These are phyloP conservation scores for Limnephilus marmoratus DNA, from an alignment of 2,888 invertebrate species.

Conservation along the genomic window DNA sequence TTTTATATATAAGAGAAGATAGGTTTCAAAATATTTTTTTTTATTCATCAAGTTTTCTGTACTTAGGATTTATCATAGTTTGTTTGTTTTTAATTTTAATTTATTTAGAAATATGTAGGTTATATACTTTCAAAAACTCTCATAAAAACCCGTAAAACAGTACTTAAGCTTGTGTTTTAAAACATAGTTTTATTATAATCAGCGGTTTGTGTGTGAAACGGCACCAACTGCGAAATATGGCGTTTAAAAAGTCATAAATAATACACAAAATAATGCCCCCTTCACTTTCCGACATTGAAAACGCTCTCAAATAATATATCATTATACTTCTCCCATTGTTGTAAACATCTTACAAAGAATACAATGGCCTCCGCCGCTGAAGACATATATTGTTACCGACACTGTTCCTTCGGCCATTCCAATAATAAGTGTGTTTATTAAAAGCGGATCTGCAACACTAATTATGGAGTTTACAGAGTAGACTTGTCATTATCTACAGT, in stretches of 20 bases:
- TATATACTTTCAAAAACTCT: too few species aligned
- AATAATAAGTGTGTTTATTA: conserved; percentile 41
- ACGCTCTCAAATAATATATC: conserved; percentile 60
- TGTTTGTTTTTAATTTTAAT: too few species aligned
- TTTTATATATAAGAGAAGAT: too few species aligned
- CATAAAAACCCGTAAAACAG: neutral
- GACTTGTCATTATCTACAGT: conserved; percentile 20
- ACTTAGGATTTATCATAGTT: too few species aligned
- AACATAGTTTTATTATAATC: neutral
- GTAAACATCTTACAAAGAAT: conserved; percentile 52
- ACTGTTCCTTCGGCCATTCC: neutral
- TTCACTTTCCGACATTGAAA: conserved; percentile 46
- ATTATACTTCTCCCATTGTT: conserved; percentile 62
- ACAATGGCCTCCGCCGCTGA: conserved; percentile 17
- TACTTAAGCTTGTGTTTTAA: neutral
- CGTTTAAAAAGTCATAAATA: conserved; percentile 46
- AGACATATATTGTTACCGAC: neutral
- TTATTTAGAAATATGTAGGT: too few species aligned
- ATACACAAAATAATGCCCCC: conserved; percentile 51
- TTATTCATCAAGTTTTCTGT: too few species aligned
- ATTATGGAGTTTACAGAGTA: conserved; percentile 11
- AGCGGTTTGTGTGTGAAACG: neutral
- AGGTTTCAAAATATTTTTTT: too few species aligned
- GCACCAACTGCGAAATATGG: neutral
- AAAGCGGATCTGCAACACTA: neutral